Conservation (phyloP, 2,888 invertebrate genomes). For the Halictus quadricinctus region DNA sequence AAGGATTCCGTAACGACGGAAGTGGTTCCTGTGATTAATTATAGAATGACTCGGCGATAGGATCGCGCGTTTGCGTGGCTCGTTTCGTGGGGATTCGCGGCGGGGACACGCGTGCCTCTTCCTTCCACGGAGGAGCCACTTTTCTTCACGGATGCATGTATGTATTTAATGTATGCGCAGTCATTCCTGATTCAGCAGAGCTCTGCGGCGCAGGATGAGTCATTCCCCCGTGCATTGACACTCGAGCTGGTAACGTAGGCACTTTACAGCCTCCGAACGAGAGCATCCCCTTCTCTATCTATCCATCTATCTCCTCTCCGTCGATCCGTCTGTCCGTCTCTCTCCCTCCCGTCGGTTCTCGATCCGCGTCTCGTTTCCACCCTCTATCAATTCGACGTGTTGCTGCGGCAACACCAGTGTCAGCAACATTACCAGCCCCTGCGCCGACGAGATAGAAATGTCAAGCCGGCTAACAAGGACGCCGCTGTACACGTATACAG, state of each 20-base stretch:
- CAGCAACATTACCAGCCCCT: constrained; percentile 56
- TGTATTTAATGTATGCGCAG: constrained; percentile 50
- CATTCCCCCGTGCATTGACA: constrained; percentile 54
- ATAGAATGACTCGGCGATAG: constrained; percentile 23
- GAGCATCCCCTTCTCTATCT: constrained; percentile 36
- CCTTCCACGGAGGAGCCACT: constrained; percentile 15
- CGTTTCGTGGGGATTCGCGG: background rate
- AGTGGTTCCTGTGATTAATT: constrained; percentile 29
- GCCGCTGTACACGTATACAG: constrained; percentile 1
- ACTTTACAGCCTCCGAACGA: constrained; percentile 61
- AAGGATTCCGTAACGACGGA: constrained; percentile 20
- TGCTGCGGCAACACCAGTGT: constrained; percentile 61
- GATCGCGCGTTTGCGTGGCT: constrained; percentile 9
- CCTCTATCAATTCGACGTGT: constrained; percentile 55
- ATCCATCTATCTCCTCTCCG: constrained; percentile 6
- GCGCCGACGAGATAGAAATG: constrained; percentile 56
- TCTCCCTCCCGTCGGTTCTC: background rate
- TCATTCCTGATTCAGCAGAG: constrained; percentile 55
- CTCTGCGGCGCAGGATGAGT: constrained; percentile 52
- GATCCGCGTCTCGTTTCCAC: constrained; percentile 18
- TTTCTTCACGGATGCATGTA: constrained; percentile 35
- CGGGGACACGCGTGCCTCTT: background rate
- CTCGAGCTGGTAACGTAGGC: constrained; percentile 60
- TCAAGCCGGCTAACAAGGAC: constrained; percentile 43
- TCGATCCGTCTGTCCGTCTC: background rate